phyloP scores from a whole-genome alignment of 2,797 vertebrate species.

The Crypturellus tataupa region DNA sequence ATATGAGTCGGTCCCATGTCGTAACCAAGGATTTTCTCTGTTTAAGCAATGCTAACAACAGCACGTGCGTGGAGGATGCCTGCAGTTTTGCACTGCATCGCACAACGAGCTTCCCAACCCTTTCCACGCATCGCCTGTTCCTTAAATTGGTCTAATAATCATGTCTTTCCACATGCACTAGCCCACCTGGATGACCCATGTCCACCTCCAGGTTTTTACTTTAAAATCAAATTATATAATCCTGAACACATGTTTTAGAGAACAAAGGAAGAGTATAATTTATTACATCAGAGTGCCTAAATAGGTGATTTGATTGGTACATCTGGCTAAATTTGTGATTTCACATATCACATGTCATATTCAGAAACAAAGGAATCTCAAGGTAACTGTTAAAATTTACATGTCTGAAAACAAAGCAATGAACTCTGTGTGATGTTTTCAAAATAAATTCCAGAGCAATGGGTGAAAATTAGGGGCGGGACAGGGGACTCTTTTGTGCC shows the following conservation, averaged over 20 bases:
- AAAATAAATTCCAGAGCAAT: background rate
- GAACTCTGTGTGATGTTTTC: background rate
- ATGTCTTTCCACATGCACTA: background rate
- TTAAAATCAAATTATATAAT: background rate
- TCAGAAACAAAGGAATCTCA: background rate
- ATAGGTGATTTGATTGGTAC: background rate
- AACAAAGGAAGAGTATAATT: background rate
- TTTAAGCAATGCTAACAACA: constrained; percentile 37
- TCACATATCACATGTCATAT: background rate
- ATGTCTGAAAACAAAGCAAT: background rate
- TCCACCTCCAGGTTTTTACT: background rate
- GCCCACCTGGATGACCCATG: background rate
- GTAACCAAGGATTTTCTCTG: constrained; percentile 20
- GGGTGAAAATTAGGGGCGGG: background rate
- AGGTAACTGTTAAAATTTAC: background rate
- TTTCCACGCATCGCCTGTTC: background rate
- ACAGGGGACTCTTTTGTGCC: background rate
- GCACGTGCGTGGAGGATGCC: background rate
- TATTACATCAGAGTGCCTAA: background rate
- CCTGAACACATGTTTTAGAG: background rate
- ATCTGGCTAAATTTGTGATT: background rate
- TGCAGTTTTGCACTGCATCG: background rate
- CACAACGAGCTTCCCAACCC: background rate
- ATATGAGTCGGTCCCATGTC: background rate
- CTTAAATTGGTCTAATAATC: background rate